Evolutionary conservation across 2,888 invertebrate species (phyloP).

Genomic region (Drosophila heteroneura): DNA sequence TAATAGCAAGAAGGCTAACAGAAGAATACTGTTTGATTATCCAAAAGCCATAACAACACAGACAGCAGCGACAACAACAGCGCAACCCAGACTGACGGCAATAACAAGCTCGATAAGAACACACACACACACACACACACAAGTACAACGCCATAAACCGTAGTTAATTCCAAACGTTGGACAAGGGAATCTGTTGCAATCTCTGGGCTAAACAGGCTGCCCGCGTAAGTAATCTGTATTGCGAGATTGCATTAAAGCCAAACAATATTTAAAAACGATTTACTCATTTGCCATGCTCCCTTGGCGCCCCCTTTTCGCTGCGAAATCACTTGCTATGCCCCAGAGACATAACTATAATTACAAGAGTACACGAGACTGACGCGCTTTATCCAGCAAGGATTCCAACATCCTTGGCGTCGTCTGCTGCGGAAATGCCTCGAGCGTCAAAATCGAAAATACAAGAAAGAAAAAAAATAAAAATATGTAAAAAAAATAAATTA

Average conservation of each 20-base stretch:
- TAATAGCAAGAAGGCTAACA: slow-evolving; percentile 19
- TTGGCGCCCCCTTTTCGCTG: not conserved
- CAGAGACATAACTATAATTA: slow-evolving; percentile 81
- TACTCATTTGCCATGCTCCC: slow-evolving; percentile 52
- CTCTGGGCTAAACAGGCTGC: slow-evolving; percentile 46
- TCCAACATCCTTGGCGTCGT: slow-evolving; percentile 44
- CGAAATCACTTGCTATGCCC: slow-evolving; percentile 61
- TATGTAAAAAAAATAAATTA: slow-evolving; percentile 60
- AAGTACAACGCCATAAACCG: slow-evolving; percentile 27
- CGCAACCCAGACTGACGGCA: slow-evolving; percentile 21
- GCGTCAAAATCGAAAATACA: slow-evolving; percentile 65
- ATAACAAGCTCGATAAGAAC: slow-evolving; percentile 49
- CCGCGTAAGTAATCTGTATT: slow-evolving; percentile 54
- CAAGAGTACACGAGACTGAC: slow-evolving; percentile 68
- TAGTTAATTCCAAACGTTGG: slow-evolving; percentile 42
- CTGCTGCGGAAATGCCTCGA: slow-evolving; percentile 72
- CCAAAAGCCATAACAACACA: slow-evolving; percentile 44
- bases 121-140: slow-evolving; percentile 7
- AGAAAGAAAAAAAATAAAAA: slow-evolving; percentile 16
- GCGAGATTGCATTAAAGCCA: slow-evolving; percentile 64
- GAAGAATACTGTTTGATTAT: slow-evolving; percentile 60
- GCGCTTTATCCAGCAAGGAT: slow-evolving; percentile 41
- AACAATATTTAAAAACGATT: slow-evolving; percentile 67
- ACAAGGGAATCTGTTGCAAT: slow-evolving; percentile 69
- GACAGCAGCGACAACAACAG: slow-evolving; percentile 22